phyloP scores from a whole-genome alignment of 2,113 vertebrate genomes.

The Phyllopteryx taeniolatus region DNA sequence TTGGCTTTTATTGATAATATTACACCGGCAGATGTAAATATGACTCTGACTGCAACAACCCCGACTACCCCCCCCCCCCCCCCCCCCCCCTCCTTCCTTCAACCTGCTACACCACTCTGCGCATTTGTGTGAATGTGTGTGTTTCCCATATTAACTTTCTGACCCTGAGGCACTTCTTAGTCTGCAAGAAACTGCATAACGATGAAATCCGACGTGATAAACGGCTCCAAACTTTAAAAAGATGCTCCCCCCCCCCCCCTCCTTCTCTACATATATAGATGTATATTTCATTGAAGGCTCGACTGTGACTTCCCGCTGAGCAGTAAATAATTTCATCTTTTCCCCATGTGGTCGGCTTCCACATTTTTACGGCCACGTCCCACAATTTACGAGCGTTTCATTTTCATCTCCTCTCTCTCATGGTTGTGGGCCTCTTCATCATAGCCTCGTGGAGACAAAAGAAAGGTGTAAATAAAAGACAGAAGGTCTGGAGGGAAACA shows the following conservation, averaged over 20 bases:
- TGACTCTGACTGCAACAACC: constrained; percentile 39
- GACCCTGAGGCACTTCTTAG: constrained; percentile 48
- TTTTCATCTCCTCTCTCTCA: constrained; percentile 13
- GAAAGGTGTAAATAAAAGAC: background rate
- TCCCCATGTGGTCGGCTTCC: constrained; percentile 14
- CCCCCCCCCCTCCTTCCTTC: background rate
- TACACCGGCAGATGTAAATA: constrained; percentile 67
- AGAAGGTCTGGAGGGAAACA: background rate
- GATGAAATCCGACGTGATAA: constrained; percentile 44
- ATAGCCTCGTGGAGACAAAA: constrained; percentile 7
- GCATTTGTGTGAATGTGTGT: constrained; percentile 6
- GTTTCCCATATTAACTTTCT: constrained; percentile 35
- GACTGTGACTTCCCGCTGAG: constrained; percentile 37
- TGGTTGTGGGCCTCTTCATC: background rate
- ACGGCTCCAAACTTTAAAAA: constrained; percentile 33
- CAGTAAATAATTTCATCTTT: constrained; percentile 58
- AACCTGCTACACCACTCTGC: constrained; percentile 3
- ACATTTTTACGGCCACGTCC: constrained; percentile 29
- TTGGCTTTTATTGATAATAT: constrained; percentile 73
- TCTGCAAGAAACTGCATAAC: constrained; percentile 49
- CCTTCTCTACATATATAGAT: constrained; percentile 5
- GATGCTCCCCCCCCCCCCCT: constrained; percentile 39
- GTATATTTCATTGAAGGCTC: constrained; percentile 38
- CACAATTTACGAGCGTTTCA: constrained; percentile 34
- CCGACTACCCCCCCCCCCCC: constrained; percentile 10